Evolutionary conservation across 2,113 vertebrate species (phyloP), one percentile per base, ranked within the genome.

Genomic region (Oreochromis aureus): DNA sequence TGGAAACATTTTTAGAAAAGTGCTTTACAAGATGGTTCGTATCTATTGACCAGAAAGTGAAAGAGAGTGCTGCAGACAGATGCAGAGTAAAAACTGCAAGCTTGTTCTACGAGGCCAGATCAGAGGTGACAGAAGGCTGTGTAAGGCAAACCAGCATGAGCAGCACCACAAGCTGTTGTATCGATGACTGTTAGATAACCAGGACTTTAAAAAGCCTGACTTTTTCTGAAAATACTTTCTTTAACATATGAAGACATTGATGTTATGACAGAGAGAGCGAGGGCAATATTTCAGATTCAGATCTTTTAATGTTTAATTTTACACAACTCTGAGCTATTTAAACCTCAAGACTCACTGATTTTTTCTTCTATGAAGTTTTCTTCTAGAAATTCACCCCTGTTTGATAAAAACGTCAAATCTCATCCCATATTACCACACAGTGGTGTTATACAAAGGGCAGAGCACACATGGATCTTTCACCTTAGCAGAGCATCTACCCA

Each of bases 121-220:
- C 87, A 93, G 92, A 93, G 80, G 87, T 87, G 91, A 95, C 94
- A 94, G 90, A 93, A 93, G 93, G 93, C 92, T 92, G 92, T 89
- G 85, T 93, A 91, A 94, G 93, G 92, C 27, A 89, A 91, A 91
- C 39, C 92, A 94, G 92, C 93, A 89, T 87, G 91, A 93, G 81
- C 54, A 86, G 63, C 78, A 81, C 91, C 88, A 88, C 89, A 89
- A 81, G 90, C 82, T 88, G 85, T 84, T 86, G 80, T 88, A 90
- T 90, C 51, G 83, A 91, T 92, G 84, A 91, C 51, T 36, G 81
- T 85, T 85, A 81, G 81, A 89, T 91, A 89, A 91, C 51, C 9
- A 83, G 54, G 27, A 11, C 27, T 54, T 90, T 51, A 24, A 83
- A 86, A 89, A 19, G 5, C 83, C 87, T 63, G 71, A 86, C 24